Base-by-base conservation (phyloP, 2,113 vertebrate species). In the Lathamus discolor region DNA sequence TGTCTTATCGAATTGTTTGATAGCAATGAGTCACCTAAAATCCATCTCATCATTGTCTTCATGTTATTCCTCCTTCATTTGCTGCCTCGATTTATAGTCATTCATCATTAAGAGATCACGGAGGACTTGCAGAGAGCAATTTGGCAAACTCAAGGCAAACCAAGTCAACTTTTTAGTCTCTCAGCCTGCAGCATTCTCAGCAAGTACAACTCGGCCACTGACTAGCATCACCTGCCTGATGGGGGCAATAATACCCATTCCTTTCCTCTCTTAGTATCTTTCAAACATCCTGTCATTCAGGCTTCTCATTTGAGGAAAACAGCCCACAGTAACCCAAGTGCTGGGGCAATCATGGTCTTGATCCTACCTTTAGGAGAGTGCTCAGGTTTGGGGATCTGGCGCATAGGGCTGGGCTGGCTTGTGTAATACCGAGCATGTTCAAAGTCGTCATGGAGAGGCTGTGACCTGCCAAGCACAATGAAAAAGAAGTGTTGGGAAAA, bases 321-420 rank as follows among this genome's bases (percentile, higher is more conserved):
- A 68, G 35, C 51, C 33, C 49, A 67, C 10, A 73, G 7, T 6
- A 66, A 69, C 15, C 10, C 17, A 39, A 10, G 23, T 6, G 37
- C 52, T 57, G 29, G 31, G 43, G 52, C 61, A 82, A 33, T 55
- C 24, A 33, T 4, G 22, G 39, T 41, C 28, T 13, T 15, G 37
- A 28, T 66, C 95, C 79, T 97, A 98, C 98, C 98, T 98, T 98
- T 98, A 83, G 97, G 98, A 92, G 98, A 98, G 48, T 96, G 92
- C n/a, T 98, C 98, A 29, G 97, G 63, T 86, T 43, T 98, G 79
- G 98, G 93, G 49, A 76, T 88, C n/a, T 97, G 97, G 55, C 96
- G 96, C 12, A 95, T 75, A 13, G 97, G 95, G 90, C 90, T 97
- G 55, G 98, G 96, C 87, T 97, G 97, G 94, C 97, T 97, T 75